Evolutionary conservation across 92 coral and sea anemone genomes (phyloP), one percentile per base, ranked within the genome.

Genomic region (Desmophyllum pertusum): DNA sequence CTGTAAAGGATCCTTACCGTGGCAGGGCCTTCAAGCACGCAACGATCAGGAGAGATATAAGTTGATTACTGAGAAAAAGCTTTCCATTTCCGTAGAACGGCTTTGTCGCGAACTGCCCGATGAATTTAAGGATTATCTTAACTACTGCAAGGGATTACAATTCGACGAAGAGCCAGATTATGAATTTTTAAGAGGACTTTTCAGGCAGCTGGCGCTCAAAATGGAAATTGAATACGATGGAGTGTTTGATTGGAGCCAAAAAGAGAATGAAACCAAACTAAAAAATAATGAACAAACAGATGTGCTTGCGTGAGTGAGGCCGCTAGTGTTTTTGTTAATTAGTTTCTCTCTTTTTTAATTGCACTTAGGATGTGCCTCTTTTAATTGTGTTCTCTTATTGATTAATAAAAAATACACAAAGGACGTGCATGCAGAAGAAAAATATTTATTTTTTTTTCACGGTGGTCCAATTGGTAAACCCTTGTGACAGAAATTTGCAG

Each of bases 11-110:
- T 77, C 84, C 59, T 76, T 92, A 41, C 95, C 95, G 9, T 92
- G 95, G 95, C 95, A 92, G 57, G 95, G 95, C 57, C 91, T 92
- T 9, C 86, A 84, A 53, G 90, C 88, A 10, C 88, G 91, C 31
- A 91, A 68, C 23, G 89, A 88, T 73, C 83, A 85, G 41, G 92
- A 90, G 73, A 64, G 86, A 61, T 84, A 73, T 33, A 84, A 89
- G 69, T 43, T 83, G 84, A 90, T 92, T 10, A 86, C 88, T 2
- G 95, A 92, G 55, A 83, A 87, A 37, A 92, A 92, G 61, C 83
- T 81, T 3, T 70, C 87, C 5, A 72, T 87, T 42, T 57, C 84
- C 25, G 83, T 90, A 25, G 93, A 87, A 40, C 81, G 86, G 59
- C 90, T 92, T 52, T 92, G 95, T 68, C 79, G 81, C 17, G 74